Base-by-base conservation (phyloP, 2,797 vertebrate species). In the Eleutherodactylus coqui region DNA sequence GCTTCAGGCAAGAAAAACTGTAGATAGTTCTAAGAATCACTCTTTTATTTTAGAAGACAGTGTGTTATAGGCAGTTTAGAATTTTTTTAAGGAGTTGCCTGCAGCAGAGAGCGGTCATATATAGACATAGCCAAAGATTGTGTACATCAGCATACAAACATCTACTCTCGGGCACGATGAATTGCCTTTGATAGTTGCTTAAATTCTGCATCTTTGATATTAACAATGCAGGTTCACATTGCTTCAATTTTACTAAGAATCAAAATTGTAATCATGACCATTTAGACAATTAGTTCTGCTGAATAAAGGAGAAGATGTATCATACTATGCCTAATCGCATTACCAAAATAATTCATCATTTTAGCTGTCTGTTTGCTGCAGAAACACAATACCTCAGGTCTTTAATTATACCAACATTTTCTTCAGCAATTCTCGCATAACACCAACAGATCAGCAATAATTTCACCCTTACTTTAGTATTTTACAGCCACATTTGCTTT, bases 261-360 rank as follows among this genome's bases (percentile, higher is more conserved):
- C 34, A 38, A 58, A 67, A 38, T 82, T 32, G 13, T 72, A 72
- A 49, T 60, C 51, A 72, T 43, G 36, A 58, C 19, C 60, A 70
- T 83, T 78, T 83, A 87, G 49, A 60, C 27, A 78, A 41, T 85
- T 78, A 62, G 34, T 69, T 67, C 77, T 64, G n/a, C 67, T 41
- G 70, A 73, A 70, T 79, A 79, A 87, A 79, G 67, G 58, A 7
- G 6, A 83, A 83, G 47, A 83, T 69, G 51, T 60, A 83, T 87
- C 49, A 82, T 45, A 49, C n/a, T 5, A 62, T 83, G 64, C 64
- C 64, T 77, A 69, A 77, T 72, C 51, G 62, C 19, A 83, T 83
- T 79, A 79, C 73, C 47, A 58, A 83, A 87, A 49, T 79, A 78
- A 83, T 83, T 87, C 8, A 83, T 83, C 85, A 87, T 43, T n/a